Evolutionary conservation across 2,888 invertebrate species (phyloP).

Genomic region (Dioctria linearis): DNA sequence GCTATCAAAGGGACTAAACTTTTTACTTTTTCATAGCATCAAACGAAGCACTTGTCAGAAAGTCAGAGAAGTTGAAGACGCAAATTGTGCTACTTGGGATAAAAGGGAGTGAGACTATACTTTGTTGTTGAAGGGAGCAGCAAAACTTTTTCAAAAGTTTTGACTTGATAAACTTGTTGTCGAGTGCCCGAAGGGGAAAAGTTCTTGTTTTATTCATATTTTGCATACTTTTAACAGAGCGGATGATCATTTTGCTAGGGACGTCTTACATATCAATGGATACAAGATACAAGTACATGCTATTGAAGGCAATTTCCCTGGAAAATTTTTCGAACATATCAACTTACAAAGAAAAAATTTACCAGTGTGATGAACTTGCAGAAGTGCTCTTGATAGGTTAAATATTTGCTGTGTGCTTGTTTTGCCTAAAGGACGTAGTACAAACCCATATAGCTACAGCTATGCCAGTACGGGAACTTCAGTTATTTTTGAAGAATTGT

Average conservation of each 20-base stretch:
- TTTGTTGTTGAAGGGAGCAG: constrained; percentile 31
- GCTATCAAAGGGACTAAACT: constrained; percentile 35
- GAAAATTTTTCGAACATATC: constrained; percentile 40
- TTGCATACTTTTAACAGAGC: constrained; percentile 44
- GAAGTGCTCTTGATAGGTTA: constrained; percentile 24
- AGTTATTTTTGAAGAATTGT: no score
- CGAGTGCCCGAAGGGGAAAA: constrained; percentile 27
- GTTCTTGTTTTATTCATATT: constrained; percentile 37
- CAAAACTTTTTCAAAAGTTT: constrained; percentile 35
- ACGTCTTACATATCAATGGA: constrained; percentile 40
- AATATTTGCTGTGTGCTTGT: constrained; percentile 2
- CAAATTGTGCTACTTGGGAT: constrained; percentile 34
- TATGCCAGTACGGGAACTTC: no score
- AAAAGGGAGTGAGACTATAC: constrained; percentile 25
- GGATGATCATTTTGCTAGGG: constrained; percentile 32
- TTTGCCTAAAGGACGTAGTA: no score
- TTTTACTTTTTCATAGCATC: constrained; percentile 34
- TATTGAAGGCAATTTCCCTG: constrained; percentile 40
- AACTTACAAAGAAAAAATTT: constrained; percentile 12
- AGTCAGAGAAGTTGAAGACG: constrained; percentile 17
- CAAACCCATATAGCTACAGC: no score
- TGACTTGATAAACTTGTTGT: constrained; percentile 48
- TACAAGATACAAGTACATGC: constrained; percentile 11
- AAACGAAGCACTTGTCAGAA: constrained; percentile 38
- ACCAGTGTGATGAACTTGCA: not conserved